Conservation (phyloP, 2,888 invertebrate genomes). For the Kryphioiulus occultus region DNA sequence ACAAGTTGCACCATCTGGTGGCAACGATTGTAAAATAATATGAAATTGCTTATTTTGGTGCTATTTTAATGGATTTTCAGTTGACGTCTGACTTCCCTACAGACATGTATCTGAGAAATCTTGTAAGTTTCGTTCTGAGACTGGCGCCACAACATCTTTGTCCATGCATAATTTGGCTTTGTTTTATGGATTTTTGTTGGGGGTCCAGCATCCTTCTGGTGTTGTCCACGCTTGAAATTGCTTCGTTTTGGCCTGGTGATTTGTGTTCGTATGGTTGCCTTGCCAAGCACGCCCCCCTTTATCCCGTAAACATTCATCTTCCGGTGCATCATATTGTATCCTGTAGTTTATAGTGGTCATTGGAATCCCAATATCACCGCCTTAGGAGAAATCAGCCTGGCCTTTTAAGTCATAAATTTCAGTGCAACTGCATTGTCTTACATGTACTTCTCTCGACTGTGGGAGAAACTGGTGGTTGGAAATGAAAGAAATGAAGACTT, state of each 20-base stretch:
- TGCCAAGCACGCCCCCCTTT: not conserved
- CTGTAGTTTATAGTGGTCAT: constrained; percentile 33
- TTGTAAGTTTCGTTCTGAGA: not conserved
- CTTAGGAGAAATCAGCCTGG: constrained; percentile 21
- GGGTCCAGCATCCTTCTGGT: not conserved
- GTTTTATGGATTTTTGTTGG: not conserved
- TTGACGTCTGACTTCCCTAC: not conserved
- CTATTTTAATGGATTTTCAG: not conserved
- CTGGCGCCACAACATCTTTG: constrained; percentile 15
- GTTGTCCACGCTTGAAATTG: not conserved
- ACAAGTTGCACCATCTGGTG: not conserved
- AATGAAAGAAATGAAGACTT: not conserved
- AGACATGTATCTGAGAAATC: not conserved
- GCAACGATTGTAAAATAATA: not conserved
- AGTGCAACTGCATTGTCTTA: not conserved
- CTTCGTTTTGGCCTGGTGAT: not conserved
- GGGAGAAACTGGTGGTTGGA: not conserved
- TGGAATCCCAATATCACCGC: constrained; percentile 32
- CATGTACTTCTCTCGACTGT: not conserved
- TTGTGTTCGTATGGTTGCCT: not conserved
- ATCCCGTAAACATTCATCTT: constrained; percentile 25
- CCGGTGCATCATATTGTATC: constrained; percentile 36
- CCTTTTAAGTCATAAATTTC: constrained; percentile 11
- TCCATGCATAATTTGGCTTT: not conserved
- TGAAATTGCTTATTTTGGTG: not conserved